phyloP scores from a whole-genome alignment of 2,888 invertebrate genomes.

The Linnaemya vulpina region DNA sequence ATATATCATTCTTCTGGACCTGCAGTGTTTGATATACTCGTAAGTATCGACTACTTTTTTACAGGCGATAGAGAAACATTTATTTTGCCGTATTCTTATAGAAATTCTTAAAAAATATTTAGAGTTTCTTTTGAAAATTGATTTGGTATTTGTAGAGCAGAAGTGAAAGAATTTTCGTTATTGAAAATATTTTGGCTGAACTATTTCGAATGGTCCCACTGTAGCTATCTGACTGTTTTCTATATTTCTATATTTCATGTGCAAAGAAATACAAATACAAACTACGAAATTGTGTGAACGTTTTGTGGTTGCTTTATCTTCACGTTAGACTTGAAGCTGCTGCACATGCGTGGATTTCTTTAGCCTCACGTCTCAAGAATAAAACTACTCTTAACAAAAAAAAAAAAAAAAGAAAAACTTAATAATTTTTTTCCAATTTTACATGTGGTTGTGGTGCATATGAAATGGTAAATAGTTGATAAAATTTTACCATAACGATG shows the following conservation, averaged over 20 bases:
- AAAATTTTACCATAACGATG: conserved; percentile 42
- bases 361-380: conserved; percentile 29
- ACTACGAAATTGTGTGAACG: conserved; percentile 31
- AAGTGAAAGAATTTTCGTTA: too few relatives aligned
- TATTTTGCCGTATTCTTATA: too few relatives aligned
- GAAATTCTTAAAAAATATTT: too few relatives aligned
- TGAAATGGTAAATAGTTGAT: conserved; percentile 32
- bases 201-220: conserved; percentile 14
- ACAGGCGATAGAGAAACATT: too few relatives aligned
- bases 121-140: too few relatives aligned
- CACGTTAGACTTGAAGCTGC: conserved; percentile 33
- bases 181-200: neutral
- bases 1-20: too few relatives aligned
- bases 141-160: too few relatives aligned
- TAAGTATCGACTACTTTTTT: too few relatives aligned
- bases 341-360: conserved; percentile 70
- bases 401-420: too few relatives aligned
- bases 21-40: too few relatives aligned
- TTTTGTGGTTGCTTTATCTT: conserved; percentile 21
- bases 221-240: neutral
- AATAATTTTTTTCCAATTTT: conserved; percentile 4
- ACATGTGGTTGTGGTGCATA: conserved; percentile 15
- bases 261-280: conserved; percentile 8
- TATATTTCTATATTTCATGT: conserved; percentile 42
- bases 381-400: conserved; percentile 26